Conservation (phyloP, 2,888 invertebrate species). For the Diloba caeruleocephala region DNA sequence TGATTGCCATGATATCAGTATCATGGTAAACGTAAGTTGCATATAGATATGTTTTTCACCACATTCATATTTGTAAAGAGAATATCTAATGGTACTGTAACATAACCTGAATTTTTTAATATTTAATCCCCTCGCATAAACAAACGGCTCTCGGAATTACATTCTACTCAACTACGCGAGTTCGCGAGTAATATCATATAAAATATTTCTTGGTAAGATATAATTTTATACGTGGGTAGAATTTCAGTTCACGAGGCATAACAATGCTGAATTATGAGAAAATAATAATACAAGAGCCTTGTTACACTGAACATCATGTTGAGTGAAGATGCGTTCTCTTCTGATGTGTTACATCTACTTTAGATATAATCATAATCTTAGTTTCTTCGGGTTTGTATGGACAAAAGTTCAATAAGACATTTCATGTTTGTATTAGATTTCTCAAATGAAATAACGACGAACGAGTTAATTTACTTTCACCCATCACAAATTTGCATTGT, state of each 20-base stretch:
- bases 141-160: conserved; percentile 18
- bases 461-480: too few relatives aligned
- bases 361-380: neutral
- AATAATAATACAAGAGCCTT: conserved; percentile 48
- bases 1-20: too few relatives aligned
- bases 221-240: conserved; percentile 68
- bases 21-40: too few relatives aligned
- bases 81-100: neutral
- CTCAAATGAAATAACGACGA: neutral
- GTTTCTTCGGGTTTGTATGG: neutral
- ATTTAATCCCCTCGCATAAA: conserved; percentile 22
- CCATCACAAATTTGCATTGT: too few relatives aligned
- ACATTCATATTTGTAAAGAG: neutral
- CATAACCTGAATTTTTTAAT: conserved; percentile 5
- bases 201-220: conserved; percentile 56
- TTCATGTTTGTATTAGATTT: neutral
- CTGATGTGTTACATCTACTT: conserved; percentile 17
- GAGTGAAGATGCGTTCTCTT: conserved; percentile 2
- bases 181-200: conserved; percentile 40
- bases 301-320: conserved; percentile 5
- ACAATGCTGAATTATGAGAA: conserved; percentile 57
- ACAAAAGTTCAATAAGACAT: neutral
- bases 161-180: conserved; percentile 17
- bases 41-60: neutral
- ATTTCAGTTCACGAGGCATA: conserved; percentile 59